A percentile compares a stretch with the other conserved stretches of the same genome.
phyloP scores from a whole-genome alignment of 1,140 invertebrate genomes.

The Drosophila saltans region DNA sequence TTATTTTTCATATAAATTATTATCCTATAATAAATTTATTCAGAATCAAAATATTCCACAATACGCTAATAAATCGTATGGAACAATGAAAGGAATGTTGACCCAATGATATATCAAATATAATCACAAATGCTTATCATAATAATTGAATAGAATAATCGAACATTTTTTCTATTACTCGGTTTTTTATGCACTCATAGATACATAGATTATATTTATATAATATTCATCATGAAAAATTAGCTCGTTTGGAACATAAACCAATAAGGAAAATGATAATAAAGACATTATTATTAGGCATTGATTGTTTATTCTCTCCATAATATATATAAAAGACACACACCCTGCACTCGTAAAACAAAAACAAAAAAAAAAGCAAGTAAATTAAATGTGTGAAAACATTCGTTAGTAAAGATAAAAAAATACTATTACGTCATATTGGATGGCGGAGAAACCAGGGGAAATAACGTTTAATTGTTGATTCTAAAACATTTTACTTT shows the following conservation, averaged over 20 bases:
- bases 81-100: no score
- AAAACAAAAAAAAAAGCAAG: background rate
- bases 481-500: background rate
- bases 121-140: no score
- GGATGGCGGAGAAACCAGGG: background rate
- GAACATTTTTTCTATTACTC: background rate
- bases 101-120: no score
- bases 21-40: no score
- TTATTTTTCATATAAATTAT: no score
- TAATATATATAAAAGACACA: no score
- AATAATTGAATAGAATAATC: no score
- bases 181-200: background rate
- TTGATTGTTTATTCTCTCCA: background rate
- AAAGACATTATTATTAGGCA: background rate
- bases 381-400: background rate
- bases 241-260: no score
- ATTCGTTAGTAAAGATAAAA: background rate
- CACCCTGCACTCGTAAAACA: no score
- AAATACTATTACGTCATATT: background rate
- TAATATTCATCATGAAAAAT: background rate
- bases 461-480: constrained; percentile 3
- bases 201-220: background rate
- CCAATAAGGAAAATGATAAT: background rate
- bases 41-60: no score
- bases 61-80: no score